A percentile compares a stretch with the other conserved stretches of the same genome.
These are phyloP conservation scores for Ryuthela nishihirai DNA, from an alignment of 2,888 invertebrate species.

Conservation along the genomic window DNA sequence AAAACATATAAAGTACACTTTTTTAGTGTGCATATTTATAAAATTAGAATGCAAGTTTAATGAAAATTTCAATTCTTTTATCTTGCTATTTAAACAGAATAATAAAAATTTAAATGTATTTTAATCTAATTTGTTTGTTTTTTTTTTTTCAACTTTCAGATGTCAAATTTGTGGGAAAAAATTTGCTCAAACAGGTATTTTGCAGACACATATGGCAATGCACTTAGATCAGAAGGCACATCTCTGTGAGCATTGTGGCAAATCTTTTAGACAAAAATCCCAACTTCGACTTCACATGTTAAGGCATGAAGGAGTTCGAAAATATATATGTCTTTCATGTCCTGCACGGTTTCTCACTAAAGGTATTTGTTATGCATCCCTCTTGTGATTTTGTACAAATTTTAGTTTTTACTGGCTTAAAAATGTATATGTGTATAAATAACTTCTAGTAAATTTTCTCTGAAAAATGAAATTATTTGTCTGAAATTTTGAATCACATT, in stretches of 20 bases:
- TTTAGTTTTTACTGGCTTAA: too few species aligned
- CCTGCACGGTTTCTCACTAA: constrained; percentile 47
- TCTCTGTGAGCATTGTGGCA: constrained; percentile 46
- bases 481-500: too few species aligned
- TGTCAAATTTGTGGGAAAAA: constrained; percentile 45
- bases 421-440: too few species aligned
- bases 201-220: constrained; percentile 47
- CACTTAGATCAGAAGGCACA: constrained; percentile 45
- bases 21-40: too few species aligned
- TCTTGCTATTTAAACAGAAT: too few species aligned
- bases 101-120: neutral
- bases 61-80: too few species aligned
- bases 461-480: too few species aligned
- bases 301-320: constrained; percentile 45
- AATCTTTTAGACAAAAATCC: constrained; percentile 46
- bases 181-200: constrained; percentile 47
- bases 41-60: too few species aligned
- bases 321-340: constrained; percentile 44
- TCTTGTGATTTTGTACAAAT: too few species aligned
- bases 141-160: constrained; percentile 43
- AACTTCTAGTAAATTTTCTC: too few species aligned
- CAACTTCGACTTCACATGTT: constrained; percentile 45
- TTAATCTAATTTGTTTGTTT: neutral
- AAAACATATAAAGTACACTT: too few species aligned
- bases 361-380: too few species aligned